Evolutionary conservation across 2,797 vertebrate genomes (phyloP).

Genomic region (Selene dorsalis): DNA sequence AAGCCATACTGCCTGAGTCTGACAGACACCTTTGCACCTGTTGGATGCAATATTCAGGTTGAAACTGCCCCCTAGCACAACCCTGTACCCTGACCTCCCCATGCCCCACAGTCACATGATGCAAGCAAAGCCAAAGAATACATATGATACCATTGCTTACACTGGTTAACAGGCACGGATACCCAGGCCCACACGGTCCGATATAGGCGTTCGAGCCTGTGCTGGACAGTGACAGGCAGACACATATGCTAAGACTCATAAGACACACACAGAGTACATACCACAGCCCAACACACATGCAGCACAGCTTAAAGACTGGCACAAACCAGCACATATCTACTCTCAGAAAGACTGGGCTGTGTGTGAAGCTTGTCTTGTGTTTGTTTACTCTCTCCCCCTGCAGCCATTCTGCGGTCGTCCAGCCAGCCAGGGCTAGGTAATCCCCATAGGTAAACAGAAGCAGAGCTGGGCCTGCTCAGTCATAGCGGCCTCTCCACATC

Average conservation of each 20-base stretch:
- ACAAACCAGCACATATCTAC: background rate
- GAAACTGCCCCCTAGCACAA: background rate
- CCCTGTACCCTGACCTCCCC: constrained; percentile 16
- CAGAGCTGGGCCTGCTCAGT: constrained; percentile 52
- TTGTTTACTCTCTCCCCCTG: constrained; percentile 51
- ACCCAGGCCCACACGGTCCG: constrained; percentile 4
- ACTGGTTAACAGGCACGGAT: constrained; percentile 37
- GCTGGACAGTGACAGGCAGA: constrained; percentile 35
- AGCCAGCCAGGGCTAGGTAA: constrained; percentile 64
- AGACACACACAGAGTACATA: constrained; percentile 15
- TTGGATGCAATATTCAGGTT: constrained; percentile 27
- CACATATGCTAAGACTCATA: constrained; percentile 16
- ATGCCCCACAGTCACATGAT: constrained; percentile 49
- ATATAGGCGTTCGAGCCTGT: constrained; percentile 7
- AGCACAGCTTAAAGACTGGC: constrained; percentile 2
- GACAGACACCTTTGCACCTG: constrained; percentile 40
- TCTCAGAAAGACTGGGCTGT: constrained; percentile 28
- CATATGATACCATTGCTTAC: constrained; percentile 55
- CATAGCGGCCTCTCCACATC: constrained; percentile 58
- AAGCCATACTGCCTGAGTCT: background rate
- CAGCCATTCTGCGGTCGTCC: constrained; percentile 49
- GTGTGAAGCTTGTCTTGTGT: constrained; percentile 35
- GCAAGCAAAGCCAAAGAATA: constrained; percentile 46
- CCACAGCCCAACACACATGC: constrained; percentile 21
- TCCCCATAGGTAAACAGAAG: constrained; percentile 74